Percentiles rank a stretch among this genome's conserved stretches.
Evolutionary conservation across 1,140 invertebrate species (phyloP).

Genomic region (Drosophila triauraria): DNA sequence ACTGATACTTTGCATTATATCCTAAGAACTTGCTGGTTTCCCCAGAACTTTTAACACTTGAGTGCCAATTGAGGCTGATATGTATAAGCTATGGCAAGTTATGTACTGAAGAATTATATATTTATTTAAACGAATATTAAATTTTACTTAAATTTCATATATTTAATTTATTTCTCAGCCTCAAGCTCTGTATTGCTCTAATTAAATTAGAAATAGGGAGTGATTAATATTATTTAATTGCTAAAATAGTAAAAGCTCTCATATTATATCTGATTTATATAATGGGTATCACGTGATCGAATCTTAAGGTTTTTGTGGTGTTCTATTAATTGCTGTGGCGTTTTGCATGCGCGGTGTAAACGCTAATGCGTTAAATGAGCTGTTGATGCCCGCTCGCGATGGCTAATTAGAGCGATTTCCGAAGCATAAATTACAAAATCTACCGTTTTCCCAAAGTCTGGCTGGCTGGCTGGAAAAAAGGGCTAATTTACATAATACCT

Average conservation of each 20-base stretch:
- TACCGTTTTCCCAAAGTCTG: slow-evolving; percentile 10
- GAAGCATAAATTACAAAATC: slow-evolving; percentile 67
- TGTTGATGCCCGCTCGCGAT: slow-evolving; percentile 59
- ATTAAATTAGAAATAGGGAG: neutral
- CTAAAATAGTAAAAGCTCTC: neutral
- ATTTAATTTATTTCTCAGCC: neutral
- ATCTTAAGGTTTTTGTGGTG: neutral
- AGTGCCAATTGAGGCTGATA: slow-evolving; percentile 1
- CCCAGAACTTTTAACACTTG: slow-evolving; percentile 4
- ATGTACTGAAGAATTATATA: neutral
- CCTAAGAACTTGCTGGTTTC: neutral
- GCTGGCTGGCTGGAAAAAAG: slow-evolving; percentile 10
- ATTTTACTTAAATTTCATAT: neutral
- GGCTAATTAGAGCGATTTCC: slow-evolving; percentile 71
- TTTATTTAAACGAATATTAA: neutral
- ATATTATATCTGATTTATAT: neutral
- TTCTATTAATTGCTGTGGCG: slow-evolving; percentile 27
- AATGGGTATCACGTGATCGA: slow-evolving; percentile 21
- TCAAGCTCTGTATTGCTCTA: neutral
- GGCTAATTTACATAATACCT: slow-evolving; percentile 46
- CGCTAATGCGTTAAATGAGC: slow-evolving; percentile 76
- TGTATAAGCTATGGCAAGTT: neutral
- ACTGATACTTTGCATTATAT: neutral
- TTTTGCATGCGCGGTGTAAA: slow-evolving; percentile 47
- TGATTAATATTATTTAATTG: neutral